Evolutionary conservation across 2,888 invertebrate species (phyloP), one percentile per base, ranked within the genome.

Genomic region (Leptogaster cylindrica): DNA sequence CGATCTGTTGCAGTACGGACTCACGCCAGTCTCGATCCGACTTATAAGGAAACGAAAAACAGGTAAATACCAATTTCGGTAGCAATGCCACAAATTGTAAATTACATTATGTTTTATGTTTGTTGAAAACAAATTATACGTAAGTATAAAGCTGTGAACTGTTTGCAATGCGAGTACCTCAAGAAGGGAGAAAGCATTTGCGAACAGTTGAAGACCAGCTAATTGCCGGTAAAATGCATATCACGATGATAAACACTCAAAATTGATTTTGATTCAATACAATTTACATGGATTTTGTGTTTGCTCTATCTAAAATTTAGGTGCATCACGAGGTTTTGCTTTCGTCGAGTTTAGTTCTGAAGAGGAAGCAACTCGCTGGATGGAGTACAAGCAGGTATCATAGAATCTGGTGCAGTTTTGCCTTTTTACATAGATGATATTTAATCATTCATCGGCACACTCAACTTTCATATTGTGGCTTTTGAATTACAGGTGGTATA

Each of bases 271-370:
- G 70, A 71, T 70, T 70, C 69, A 72, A 73, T 72, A 72, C 74
- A 72, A 79, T 79, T 81, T 78, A 81, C 80, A 79, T 79, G 76
- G 74, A 79, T 80, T 80, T 81, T 80, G 80, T 87, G 84, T 85
- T 85, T 86, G 85, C 86, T 85, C 81, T 82, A 58, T 75, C 72
- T 79, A 81, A 83, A 87, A 85, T 93, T 93, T 88, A 92, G 93
- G 93, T 87, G 88, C 89, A 82, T 91, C 92, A 83, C 87, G 91
- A 80, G 91, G 91, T 80, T 92, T 92, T 86, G 92, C 91, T 81
- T 92, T 93, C 88, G 92, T 95, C 85, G 95, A 95, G 87, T 95
- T 95, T 88, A 87, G 89, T 83, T 89, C 90, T 82, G 87, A 91
- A 82, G 87, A 88, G 82, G 93, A 93, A 85, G 93, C 95, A 78